Evolutionary conservation across 2,113 vertebrate genomes (phyloP).

Genomic region (Chroicocephalus ridibundus): DNA sequence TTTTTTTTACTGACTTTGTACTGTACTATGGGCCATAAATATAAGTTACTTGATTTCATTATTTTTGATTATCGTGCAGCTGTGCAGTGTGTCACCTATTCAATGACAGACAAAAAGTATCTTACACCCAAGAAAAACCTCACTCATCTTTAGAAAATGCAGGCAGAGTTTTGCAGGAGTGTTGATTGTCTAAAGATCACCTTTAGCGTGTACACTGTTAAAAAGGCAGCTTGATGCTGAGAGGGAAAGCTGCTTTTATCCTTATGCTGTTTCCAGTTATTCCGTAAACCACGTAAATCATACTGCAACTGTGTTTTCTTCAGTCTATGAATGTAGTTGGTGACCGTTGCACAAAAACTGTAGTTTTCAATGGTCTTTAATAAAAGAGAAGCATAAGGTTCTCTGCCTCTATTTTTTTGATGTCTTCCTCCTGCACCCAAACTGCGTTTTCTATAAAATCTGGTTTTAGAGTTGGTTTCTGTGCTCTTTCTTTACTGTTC

Average conservation of each 20-base stretch:
- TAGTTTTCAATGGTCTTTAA: not conserved
- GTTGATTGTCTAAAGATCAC: not conserved
- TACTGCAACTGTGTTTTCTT: not conserved
- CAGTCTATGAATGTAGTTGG: not conserved
- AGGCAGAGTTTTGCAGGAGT: not conserved
- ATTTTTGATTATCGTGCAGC: not conserved
- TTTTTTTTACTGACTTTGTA: not conserved
- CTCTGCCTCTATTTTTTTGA: not conserved
- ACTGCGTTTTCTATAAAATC: not conserved
- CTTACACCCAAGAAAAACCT: not conserved
- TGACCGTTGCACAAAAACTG: not conserved
- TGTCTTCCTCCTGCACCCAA: fast-evolving
- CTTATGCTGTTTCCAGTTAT: fast-evolving
- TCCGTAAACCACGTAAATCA: not conserved
- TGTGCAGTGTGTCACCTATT: not conserved
- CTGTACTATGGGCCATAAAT: not conserved
- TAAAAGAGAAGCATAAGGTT: not conserved
- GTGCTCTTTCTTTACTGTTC: not conserved
- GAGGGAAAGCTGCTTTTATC: not conserved
- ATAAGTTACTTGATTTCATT: not conserved
- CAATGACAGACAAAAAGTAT: not conserved
- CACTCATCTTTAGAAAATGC: not conserved
- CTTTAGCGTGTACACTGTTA: not conserved
- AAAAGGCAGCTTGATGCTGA: not conserved
- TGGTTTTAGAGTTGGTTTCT: not conserved